These are phyloP conservation scores for Trachymyrmex cornetzi DNA, from an alignment of 1,140 invertebrate genomes.

Conservation along the genomic window DNA sequence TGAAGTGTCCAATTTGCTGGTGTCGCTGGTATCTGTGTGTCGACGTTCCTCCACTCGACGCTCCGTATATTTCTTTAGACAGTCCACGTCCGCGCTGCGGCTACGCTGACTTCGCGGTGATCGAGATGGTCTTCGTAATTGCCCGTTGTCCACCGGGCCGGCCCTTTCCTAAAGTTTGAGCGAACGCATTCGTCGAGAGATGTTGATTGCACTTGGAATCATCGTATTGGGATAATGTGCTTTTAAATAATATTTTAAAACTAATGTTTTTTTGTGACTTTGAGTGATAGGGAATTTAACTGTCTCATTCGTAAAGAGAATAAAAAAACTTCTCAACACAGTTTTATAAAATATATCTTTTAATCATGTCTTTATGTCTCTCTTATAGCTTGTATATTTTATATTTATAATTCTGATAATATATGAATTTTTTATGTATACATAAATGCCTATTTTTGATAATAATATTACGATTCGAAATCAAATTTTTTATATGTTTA, in stretches of 20 bases:
- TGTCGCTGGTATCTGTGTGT: conserved; percentile 77
- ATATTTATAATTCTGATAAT: neutral
- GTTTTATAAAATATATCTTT: neutral
- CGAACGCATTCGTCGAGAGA: conserved; percentile 7
- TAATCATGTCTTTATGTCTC: neutral
- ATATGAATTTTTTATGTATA: neutral
- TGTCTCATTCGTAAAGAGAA: neutral
- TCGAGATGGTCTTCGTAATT: conserved; percentile 78
- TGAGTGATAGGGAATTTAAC: neutral
- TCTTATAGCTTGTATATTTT: conserved; percentile 9
- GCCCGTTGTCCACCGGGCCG: conserved; percentile 79
- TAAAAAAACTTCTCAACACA: neutral
- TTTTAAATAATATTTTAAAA: neutral
- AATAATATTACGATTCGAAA: neutral
- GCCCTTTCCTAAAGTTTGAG: conserved; percentile 75
- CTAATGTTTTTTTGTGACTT: neutral
- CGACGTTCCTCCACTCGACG: conserved; percentile 80
- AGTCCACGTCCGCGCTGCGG: conserved; percentile 81
- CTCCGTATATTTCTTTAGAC: conserved; percentile 81
- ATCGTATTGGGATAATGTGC: neutral
- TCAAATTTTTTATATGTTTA: neutral
- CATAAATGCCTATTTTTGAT: too few relatives aligned
- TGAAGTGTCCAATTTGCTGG: conserved; percentile 64
- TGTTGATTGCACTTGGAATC: neutral
- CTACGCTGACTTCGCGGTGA: conserved; percentile 82